phyloP scores from a whole-genome alignment of 2,888 invertebrate genomes.

The Nipponacmea schrenckii region DNA sequence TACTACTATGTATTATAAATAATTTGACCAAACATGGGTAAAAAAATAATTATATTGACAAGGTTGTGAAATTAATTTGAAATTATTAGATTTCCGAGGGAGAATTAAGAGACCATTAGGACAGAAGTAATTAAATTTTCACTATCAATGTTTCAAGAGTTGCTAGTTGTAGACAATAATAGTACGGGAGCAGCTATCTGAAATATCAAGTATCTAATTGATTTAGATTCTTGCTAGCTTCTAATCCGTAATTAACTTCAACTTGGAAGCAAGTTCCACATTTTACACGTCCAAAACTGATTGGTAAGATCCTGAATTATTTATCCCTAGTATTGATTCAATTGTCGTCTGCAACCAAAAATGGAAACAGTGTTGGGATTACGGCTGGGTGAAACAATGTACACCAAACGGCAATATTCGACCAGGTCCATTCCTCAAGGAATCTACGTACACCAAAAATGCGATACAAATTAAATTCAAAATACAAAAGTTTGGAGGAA shows the following conservation, averaged over 20 bases:
- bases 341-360: not conserved
- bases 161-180: no score
- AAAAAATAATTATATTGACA: no score
- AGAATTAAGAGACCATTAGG: no score
- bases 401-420: not conserved
- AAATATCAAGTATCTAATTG: constrained; percentile 5
- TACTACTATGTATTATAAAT: no score
- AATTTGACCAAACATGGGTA: no score
- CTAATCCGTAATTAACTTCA: constrained; percentile 1
- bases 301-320: not conserved
- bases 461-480: no score
- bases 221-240: not conserved
- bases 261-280: not conserved
- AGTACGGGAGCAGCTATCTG: not conserved
- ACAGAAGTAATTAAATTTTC: no score
- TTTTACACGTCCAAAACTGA: not conserved
- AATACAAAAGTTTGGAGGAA: no score
- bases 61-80: no score
- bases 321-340: not conserved
- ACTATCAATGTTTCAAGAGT: no score
- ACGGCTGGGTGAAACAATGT: not conserved
- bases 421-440: not conserved
- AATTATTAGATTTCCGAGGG: no score
- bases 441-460: not conserved
- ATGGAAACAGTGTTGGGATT: not conserved